These are phyloP conservation scores for Tichodroma muraria DNA, from an alignment of 2,113 vertebrate genomes.

Conservation along the genomic window DNA sequence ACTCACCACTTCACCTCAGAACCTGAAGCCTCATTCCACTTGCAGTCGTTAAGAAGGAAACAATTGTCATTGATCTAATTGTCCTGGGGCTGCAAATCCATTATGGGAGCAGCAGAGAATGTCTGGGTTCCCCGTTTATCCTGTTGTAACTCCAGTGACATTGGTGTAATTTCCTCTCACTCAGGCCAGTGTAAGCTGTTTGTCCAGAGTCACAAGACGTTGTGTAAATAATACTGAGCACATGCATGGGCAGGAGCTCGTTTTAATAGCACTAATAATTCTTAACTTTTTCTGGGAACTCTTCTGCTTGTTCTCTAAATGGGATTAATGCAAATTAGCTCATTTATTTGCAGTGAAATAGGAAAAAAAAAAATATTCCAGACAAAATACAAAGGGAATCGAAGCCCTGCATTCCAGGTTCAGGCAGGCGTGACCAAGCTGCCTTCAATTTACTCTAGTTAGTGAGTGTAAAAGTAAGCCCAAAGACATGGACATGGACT, in stretches of 20 bases:
- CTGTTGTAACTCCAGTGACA: background rate
- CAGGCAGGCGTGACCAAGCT: constrained; percentile 58
- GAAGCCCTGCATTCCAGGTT: constrained; percentile 47
- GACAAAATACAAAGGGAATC: constrained; percentile 14
- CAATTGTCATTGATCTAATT: background rate
- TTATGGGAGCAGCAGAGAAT: background rate
- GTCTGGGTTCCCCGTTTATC: background rate
- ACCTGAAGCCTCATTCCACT: background rate
- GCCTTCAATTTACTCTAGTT: constrained; percentile 46
- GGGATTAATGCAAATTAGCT: constrained; percentile 55
- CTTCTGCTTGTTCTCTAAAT: constrained; percentile 21
- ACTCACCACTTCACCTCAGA: background rate
- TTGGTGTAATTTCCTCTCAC: background rate
- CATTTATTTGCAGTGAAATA: constrained; percentile 45
- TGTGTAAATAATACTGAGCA: background rate
- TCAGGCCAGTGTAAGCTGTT: background rate
- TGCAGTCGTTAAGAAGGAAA: background rate
- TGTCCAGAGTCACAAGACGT: background rate
- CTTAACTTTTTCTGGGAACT: constrained; percentile 17
- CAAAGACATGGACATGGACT: constrained; percentile 48
- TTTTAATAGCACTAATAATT: constrained; percentile 32
- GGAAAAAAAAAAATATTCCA: background rate
- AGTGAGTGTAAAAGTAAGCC: background rate
- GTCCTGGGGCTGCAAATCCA: background rate
- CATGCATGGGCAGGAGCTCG: background rate